Conservation (phyloP, 1,140 invertebrate species). For the Berghia stephanieae region DNA sequence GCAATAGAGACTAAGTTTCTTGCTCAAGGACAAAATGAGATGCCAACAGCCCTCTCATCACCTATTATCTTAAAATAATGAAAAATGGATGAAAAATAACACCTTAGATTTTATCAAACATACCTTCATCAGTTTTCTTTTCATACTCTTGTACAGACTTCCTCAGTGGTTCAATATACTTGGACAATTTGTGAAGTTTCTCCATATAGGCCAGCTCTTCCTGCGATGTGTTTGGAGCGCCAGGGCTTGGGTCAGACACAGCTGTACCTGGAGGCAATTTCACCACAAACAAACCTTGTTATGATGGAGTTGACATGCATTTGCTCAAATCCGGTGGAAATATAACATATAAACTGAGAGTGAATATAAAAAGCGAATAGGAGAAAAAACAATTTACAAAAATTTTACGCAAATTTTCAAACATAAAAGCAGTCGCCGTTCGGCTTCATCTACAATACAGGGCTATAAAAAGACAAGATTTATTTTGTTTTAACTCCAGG, state of each 20-base stretch:
- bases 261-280: conserved; percentile 71
- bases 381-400: conserved; percentile 32
- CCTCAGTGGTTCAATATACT: conserved; percentile 90
- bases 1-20: no score
- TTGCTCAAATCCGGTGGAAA: neutral
- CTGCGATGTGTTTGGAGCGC: conserved; percentile 37
- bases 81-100: no score
- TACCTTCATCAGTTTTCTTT: conserved; percentile 73
- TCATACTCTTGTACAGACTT: conserved; percentile 87
- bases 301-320: neutral
- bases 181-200: conserved; percentile 89
- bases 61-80: neutral
- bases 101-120: neutral
- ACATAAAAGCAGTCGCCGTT: no score
- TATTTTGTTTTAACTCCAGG: no score
- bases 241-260: conserved; percentile 62
- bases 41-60: neutral
- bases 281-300: neutral
- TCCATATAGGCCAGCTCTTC: conserved; percentile 91
- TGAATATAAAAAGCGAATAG: conserved; percentile 17
- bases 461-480: no score
- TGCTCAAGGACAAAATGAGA: no score
- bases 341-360: conserved; percentile 1
- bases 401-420: no score
- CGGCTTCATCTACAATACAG: no score